phyloP scores from a whole-genome alignment of 2,797 vertebrate genomes.

The Cyclura pinguis region DNA sequence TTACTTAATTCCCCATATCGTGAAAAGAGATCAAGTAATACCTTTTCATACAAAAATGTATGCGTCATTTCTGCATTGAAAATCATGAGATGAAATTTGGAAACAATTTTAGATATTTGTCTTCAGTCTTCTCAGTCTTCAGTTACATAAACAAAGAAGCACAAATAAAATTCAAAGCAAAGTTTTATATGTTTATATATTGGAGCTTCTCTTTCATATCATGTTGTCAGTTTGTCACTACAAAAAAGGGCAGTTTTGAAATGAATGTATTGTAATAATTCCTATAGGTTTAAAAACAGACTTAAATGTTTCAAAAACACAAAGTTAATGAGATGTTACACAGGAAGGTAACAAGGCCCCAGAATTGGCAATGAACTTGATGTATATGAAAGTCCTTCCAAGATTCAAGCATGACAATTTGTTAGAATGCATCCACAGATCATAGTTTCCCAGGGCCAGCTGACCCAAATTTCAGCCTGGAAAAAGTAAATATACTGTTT shows the following conservation, averaged over 20 bases:
- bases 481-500: constrained; percentile 1
- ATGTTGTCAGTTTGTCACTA: constrained; percentile 5
- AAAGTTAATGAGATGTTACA: not conserved
- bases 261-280: not conserved
- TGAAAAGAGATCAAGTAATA: constrained; percentile 1
- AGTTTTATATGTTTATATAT: not conserved
- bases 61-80: constrained; percentile 25
- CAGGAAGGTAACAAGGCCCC: not conserved
- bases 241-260: constrained; percentile 27
- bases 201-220: not conserved
- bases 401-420: not conserved
- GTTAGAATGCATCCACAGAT: not conserved
- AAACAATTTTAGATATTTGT: not conserved
- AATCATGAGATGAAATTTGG: not conserved
- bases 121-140: too few species aligned
- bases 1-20: not conserved
- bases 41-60: not conserved
- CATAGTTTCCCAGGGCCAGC: not conserved
- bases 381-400: not conserved
- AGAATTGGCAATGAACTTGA: not conserved
- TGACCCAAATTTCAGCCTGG: not conserved
- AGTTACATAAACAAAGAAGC: not conserved
- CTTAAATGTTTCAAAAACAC: not conserved
- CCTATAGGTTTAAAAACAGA: not conserved
- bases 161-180: not conserved